These are phyloP conservation scores for Antedon mediterranea DNA, from an alignment of 53 echinoderm and acorn worm genomes.

Conservation along the genomic window DNA sequence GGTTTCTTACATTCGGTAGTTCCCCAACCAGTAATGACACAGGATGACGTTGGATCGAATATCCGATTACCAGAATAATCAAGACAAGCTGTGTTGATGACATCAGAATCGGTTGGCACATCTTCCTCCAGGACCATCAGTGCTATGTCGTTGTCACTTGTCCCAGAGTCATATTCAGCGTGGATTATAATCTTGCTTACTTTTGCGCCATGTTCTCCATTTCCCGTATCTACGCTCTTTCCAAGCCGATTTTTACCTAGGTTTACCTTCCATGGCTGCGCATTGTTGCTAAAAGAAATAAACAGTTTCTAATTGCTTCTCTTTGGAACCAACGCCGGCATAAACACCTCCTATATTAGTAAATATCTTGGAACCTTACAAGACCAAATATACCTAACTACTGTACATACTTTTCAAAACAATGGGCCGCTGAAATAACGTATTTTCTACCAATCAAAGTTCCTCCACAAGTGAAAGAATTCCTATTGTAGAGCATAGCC, in stretches of 20 bases:
- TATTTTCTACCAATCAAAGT: conserved; percentile 20
- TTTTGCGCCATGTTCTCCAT: conserved; percentile 2
- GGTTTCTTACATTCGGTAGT: conserved; percentile 20
- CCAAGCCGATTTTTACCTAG: conserved; percentile 8
- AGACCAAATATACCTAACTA: too few relatives aligned
- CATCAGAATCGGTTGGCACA: neutral
- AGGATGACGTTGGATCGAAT: neutral
- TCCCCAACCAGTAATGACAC: conserved; percentile 41
- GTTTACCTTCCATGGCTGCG: conserved; percentile 13
- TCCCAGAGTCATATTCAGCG: conserved; percentile 6
- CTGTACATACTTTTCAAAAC: neutral
- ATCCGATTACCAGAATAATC: neutral
- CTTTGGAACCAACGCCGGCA: too few relatives aligned
- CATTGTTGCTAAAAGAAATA: neutral
- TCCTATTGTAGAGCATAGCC: neutral
- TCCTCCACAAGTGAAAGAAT: conserved; percentile 8
- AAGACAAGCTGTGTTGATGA: conserved; percentile 32
- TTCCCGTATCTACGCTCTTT: neutral
- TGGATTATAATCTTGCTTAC: conserved; percentile 13
- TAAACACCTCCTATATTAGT: too few relatives aligned
- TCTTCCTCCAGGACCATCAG: conserved; percentile 5
- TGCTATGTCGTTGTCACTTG: conserved; percentile 21
- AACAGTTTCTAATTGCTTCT: too few relatives aligned
- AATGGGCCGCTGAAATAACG: conserved; percentile 23
- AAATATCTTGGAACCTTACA: too few relatives aligned